Percentiles rank a stretch among this genome's conserved stretches.
phyloP scores from a whole-genome alignment of 2,888 invertebrate genomes.

The Chouioia cunea region DNA sequence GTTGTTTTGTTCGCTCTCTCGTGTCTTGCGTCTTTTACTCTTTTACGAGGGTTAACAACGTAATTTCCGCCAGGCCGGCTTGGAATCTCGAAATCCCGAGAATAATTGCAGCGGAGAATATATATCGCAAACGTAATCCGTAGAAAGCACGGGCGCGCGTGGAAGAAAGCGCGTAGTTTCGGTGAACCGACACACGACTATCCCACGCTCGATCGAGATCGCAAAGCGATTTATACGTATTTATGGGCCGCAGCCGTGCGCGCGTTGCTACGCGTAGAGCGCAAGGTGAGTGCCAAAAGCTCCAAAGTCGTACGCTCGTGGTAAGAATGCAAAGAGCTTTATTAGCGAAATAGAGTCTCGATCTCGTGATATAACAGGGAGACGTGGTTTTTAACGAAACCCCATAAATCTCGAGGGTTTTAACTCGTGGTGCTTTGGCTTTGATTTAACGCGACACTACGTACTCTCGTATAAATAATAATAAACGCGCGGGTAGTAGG shows the following conservation, averaged over 20 bases:
- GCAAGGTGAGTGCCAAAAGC: constrained; percentile 19
- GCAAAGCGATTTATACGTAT: constrained; percentile 17
- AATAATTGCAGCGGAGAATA: constrained; percentile 32
- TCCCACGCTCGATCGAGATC: constrained; percentile 26
- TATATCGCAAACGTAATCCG: constrained; percentile 47
- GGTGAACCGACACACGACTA: background rate
- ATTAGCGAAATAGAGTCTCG: too few relatives aligned
- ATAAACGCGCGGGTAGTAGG: background rate
- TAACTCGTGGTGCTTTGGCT: too few relatives aligned
- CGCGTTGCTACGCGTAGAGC: background rate
- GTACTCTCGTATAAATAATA: constrained; percentile 7
- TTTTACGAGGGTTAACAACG: constrained; percentile 49
- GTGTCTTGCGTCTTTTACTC: constrained; percentile 13
- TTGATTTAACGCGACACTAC: background rate
- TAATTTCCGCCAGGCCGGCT: constrained; percentile 2
- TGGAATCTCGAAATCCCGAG: background rate
- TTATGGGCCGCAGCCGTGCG: background rate
- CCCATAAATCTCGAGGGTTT: too few relatives aligned
- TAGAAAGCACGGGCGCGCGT: constrained; percentile 36
- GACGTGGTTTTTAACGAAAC: too few relatives aligned
- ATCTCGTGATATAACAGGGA: too few relatives aligned
- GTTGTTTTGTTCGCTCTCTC: constrained; percentile 52
- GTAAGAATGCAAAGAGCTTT: too few relatives aligned
- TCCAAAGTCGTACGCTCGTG: constrained; percentile 1
- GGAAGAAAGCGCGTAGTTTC: constrained; percentile 11